These are phyloP conservation scores for Halcyon badia DNA, from an alignment of 2,797 vertebrate genomes.

Conservation along the genomic window DNA sequence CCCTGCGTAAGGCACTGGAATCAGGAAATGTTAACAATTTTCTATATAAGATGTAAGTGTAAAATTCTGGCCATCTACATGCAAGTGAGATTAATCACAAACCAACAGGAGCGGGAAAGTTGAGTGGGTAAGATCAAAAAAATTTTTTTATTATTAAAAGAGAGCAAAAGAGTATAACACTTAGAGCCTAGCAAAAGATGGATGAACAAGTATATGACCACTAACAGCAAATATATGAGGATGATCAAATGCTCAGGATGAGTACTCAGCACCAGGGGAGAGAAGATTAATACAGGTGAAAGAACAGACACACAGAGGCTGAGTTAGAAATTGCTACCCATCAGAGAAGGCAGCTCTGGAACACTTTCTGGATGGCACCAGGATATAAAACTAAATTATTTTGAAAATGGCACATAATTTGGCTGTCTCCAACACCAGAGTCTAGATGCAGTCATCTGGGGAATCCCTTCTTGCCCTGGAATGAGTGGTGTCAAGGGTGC, in stretches of 20 bases:
- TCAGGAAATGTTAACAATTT: not conserved
- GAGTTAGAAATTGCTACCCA: not conserved
- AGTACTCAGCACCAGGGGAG: not conserved
- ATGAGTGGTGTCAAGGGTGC: accelerated
- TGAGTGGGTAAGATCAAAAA: not conserved
- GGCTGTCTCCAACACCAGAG: not conserved
- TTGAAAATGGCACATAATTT: not conserved
- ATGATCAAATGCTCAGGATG: not conserved
- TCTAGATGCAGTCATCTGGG: not conserved
- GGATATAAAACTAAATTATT: not conserved
- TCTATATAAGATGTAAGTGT: not conserved
- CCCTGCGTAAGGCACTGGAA: not conserved
- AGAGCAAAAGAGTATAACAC: not conserved
- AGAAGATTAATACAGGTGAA: not conserved
- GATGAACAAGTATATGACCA: not conserved
- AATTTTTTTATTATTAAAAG: not conserved
- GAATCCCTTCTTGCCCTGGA: not conserved
- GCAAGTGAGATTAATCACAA: not conserved
- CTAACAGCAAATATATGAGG: not conserved
- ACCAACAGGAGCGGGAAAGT: accelerated
- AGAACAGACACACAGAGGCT: not conserved
- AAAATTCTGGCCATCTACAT: not conserved
- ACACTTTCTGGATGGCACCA: not conserved
- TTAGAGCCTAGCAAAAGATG: not conserved
- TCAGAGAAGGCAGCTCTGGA: not conserved